Percentiles rank a stretch among this genome's conserved stretches.
Evolutionary conservation across 1,140 invertebrate species (phyloP).

Genomic region (Scaptodrosophila lebanonensis): DNA sequence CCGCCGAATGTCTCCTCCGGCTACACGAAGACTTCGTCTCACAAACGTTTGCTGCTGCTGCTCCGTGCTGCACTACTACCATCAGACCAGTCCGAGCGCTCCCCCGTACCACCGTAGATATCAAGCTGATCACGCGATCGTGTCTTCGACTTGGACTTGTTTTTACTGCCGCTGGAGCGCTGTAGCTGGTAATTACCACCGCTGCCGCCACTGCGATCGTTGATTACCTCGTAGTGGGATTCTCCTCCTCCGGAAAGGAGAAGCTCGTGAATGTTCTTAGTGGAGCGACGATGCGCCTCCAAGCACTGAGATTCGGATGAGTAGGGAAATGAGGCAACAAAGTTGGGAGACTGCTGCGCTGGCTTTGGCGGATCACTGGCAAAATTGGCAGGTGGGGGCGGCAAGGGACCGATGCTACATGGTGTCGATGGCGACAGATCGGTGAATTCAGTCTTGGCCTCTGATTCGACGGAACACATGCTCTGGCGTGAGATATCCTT

Average conservation of each 20-base stretch:
- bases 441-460: constrained; percentile 76
- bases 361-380: constrained; percentile 50
- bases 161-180: constrained; percentile 41
- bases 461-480: constrained; percentile 77
- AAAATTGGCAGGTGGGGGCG: constrained; percentile 53
- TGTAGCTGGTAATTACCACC: constrained; percentile 43
- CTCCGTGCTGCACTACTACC: constrained; percentile 26
- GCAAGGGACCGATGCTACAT: constrained; percentile 43
- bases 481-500: constrained; percentile 80
- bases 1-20: too few relatives aligned
- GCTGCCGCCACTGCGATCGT: constrained; percentile 16
- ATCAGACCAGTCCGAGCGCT: constrained; percentile 57
- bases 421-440: constrained; percentile 75
- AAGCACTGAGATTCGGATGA: constrained; percentile 74
- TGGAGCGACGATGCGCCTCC: constrained; percentile 73
- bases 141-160: constrained; percentile 52
- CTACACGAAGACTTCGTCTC: constrained; percentile 60
- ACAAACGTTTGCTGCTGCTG: constrained; percentile 48
- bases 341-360: constrained; percentile 47
- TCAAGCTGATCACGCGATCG: constrained; percentile 58
- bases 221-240: constrained; percentile 82
- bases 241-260: constrained; percentile 79
- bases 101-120: constrained; percentile 39
- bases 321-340: constrained; percentile 69
- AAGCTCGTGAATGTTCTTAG: constrained; percentile 71